A percentile compares a stretch with the other conserved stretches of the same genome.
Conservation (phyloP, 2,797 vertebrate genomes). For the Pipistrellus nathusii region DNA sequence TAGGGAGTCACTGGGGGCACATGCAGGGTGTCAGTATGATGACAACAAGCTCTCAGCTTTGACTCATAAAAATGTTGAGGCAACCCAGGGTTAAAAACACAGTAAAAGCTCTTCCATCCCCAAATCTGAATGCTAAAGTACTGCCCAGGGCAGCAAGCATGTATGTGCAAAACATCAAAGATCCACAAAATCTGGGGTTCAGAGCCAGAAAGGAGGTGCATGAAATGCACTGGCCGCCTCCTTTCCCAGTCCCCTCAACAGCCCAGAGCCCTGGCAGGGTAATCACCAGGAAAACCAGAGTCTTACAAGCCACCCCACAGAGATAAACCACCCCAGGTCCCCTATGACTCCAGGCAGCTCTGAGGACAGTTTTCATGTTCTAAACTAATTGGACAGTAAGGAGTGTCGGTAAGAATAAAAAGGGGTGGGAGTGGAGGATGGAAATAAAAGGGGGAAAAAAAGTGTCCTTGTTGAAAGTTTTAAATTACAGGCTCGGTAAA, state of each 20-base stretch:
- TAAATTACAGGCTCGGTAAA: constrained; percentile 83
- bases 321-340: constrained; percentile 68
- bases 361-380: constrained; percentile 76
- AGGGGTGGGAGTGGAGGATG: constrained; percentile 74
- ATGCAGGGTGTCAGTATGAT: background rate
- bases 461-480: constrained; percentile 81
- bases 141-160: constrained; percentile 9
- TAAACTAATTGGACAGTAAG: constrained; percentile 77
- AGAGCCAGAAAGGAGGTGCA: background rate
- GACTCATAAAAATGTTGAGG: background rate
- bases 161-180: background rate
- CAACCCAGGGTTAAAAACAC: constrained; percentile 49
- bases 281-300: constrained; percentile 67
- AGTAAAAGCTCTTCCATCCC: background rate
- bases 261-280: constrained; percentile 56
- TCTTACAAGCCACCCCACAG: constrained; percentile 65
- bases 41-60: constrained; percentile 7
- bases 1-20: background rate
- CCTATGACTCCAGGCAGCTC: constrained; percentile 59
- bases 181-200: background rate
- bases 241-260: background rate
- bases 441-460: constrained; percentile 78
- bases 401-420: constrained; percentile 74
- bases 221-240: constrained; percentile 44
- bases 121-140: constrained; percentile 52